Base-by-base conservation (phyloP, 2,113 vertebrate genomes). In the Dipodomys spectabilis region DNA sequence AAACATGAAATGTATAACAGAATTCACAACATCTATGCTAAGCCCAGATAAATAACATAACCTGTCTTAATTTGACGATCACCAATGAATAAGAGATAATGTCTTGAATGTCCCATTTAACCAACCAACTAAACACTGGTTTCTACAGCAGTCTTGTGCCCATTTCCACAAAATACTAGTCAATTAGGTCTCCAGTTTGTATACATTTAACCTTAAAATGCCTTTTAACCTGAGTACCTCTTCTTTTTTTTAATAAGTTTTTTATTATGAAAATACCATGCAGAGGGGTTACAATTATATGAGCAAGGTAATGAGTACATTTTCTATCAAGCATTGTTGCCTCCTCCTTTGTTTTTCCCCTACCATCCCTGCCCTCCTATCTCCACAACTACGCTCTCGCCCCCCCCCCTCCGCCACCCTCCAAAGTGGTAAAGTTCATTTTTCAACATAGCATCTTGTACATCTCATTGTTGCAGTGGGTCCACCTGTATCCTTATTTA, bases 141-240 rank as follows among this genome's bases (percentile, higher is more conserved):
- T 60, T 79, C 32, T 81, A 30, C 1, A 57, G 6, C 44, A 72
- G 74, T 74, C 49, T 19, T 79, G 13, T 91, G 20, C 64, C 27
- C 6, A 32, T 69, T 89, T 68, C 74, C 30, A 92, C 7, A 86
- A 35, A 7, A 73, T 57, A 19, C 6, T 45, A 86, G 32, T 44
- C 49, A 57, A 30, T 88, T 67, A 75, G 7, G 22, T 32, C 74
- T 68, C 82, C 5, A 3, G 60, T 57, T 81, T 73, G 69, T 30
- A 84, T 18, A 83, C 13, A 19, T 60, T 91, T 32, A 74, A 30
- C 7, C 71, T 83, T 57, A 90, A 94, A 90, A 80, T 57, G 49
- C 13, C 35, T 87, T 73, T 75, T 39, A 78, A n/a, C 6, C 11
- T 0, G 13, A 71, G 3, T 44, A 88, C 45, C 82, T 67, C 67